A percentile compares a stretch with the other conserved stretches of the same genome.
These are phyloP conservation scores for Rhinichthys osculus DNA, from an alignment of 2,797 vertebrate species.

Conservation along the genomic window DNA sequence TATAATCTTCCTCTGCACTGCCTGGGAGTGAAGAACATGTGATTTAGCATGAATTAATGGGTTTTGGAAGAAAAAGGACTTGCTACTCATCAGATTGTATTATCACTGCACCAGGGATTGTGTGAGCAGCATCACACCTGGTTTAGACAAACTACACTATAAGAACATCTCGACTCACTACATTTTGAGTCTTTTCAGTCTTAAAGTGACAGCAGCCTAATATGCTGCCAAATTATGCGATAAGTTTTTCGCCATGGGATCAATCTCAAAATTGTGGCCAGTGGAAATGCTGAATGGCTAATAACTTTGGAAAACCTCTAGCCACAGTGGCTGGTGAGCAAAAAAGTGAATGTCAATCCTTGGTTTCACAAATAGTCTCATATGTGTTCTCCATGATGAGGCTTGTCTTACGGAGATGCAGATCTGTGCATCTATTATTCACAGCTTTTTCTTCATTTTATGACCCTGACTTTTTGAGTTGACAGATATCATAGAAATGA, in stretches of 20 bases:
- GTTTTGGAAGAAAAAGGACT: not conserved
- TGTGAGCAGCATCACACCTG: not conserved
- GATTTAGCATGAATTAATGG: constrained; percentile 5
- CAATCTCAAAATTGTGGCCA: too few relatives aligned
- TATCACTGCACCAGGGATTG: not conserved
- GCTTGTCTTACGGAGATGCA: not conserved
- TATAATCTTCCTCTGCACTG: constrained; percentile 1
- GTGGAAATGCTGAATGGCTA: too few relatives aligned
- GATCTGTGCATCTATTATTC: not conserved
- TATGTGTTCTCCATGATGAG: not conserved
- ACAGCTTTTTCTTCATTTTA: not conserved
- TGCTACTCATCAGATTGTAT: not conserved
- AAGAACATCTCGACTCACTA: not conserved
- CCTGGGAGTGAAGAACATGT: not conserved
- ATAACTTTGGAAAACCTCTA: too few relatives aligned
- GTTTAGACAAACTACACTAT: not conserved
- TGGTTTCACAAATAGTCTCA: not conserved
- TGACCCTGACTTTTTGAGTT: not conserved
- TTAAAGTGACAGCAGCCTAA: too few relatives aligned
- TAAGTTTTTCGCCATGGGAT: too few relatives aligned
- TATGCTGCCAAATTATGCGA: too few relatives aligned
- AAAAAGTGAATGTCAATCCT: too few relatives aligned
- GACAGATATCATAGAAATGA: not conserved
- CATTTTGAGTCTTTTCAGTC: not conserved
- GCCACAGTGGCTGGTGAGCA: too few relatives aligned